Base-by-base conservation (phyloP, 2,113 vertebrate genomes). In the Burhinus bistriatus region DNA sequence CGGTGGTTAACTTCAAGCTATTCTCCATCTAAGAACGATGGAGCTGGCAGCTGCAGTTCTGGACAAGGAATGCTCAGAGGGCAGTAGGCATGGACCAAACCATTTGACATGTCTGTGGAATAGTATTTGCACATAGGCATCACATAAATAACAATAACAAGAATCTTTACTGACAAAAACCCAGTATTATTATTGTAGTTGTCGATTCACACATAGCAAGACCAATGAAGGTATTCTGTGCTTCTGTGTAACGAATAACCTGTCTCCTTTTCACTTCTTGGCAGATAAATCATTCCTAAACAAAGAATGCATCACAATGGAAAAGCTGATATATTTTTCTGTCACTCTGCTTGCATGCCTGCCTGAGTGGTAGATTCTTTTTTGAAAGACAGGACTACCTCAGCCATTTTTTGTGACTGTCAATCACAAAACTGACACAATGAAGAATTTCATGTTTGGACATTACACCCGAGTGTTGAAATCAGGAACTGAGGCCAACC, bases 21-120 rank as follows among this genome's bases (percentile, higher is more conserved):
- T 57, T 25, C 4, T 47, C 5, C 15, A 5, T 20, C 15, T 36
- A 27, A 20, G 47, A 83, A 38, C 0, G 0, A 47, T n/a, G 18
- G 62, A 86, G 17, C 5, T 38, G 38, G 16, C 15, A 59, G n/a
- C 15, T 66, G 34, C 42, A 30, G 20, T 20, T 76, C 47, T 81
- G 52, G 29, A 64, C 9, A 38, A 92, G 18, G 66, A 68, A 51
- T n/a, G 11, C 5, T 71, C n/a, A 68, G 51, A 71, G 22, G 9
- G 6, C 15, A 40, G 11, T 38, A 54, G 92, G 17, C 5, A 11
- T 10, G 38, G 38, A 55, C 20, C 12, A 93, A 69, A 65, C 4
- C 5, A 54, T 65, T 42, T 45, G 51, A 66, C 32, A 15, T 64
- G 21, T 9, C 12, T 71, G 30, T 90, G 51, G 36, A 58, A 26